Percentiles rank a stretch among this genome's conserved stretches.
Evolutionary conservation across 2,888 invertebrate species (phyloP).

Genomic region (Drosophila subquinaria): DNA sequence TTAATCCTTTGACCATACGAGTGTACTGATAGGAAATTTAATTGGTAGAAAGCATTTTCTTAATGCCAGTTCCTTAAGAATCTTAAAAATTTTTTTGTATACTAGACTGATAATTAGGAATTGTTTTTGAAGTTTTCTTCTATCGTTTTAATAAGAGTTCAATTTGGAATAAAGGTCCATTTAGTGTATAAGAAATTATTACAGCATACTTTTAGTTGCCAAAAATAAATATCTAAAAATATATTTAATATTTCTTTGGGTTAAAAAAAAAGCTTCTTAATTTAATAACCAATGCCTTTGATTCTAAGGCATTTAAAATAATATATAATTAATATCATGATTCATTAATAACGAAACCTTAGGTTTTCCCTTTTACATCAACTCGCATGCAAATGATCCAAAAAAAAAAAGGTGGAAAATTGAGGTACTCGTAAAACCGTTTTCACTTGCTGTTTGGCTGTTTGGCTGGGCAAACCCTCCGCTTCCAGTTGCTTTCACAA

Average conservation of each 20-base stretch:
- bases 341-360: neutral
- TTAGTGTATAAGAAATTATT: no score
- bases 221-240: neutral
- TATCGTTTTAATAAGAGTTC: neutral
- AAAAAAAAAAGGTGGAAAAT: slow-evolving; percentile 4
- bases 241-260: neutral
- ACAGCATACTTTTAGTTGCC: slow-evolving; percentile 27
- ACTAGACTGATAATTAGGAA: neutral
- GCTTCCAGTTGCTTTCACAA: slow-evolving; percentile 60
- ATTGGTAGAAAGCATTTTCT: no score
- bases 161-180: neutral
- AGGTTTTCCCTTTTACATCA: slow-evolving; percentile 44
- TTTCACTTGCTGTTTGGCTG: slow-evolving; percentile 56
- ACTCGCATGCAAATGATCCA: slow-evolving; percentile 42
- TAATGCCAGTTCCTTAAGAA: no score
- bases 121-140: neutral
- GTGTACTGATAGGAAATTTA: no score
- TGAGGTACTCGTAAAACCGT: slow-evolving; percentile 36
- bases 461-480: slow-evolving; percentile 25
- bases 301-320: neutral
- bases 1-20: no score
- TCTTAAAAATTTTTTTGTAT: no score
- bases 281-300: neutral
- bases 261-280: neutral
- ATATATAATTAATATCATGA: neutral